phyloP scores from a whole-genome alignment of 2,113 vertebrate species.

The Smithornis capensis region DNA sequence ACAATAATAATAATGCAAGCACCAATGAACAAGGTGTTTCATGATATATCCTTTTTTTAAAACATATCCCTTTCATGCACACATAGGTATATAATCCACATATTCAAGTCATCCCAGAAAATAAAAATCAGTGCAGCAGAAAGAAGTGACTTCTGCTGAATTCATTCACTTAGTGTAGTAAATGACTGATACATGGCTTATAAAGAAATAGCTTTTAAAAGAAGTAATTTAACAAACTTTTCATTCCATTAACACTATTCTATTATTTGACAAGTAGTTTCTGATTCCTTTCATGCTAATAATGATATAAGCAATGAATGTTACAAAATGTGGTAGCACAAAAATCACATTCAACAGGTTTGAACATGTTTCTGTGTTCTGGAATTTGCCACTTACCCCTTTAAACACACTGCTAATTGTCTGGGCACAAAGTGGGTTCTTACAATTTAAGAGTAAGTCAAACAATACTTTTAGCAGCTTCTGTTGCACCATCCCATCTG shows the following conservation, averaged over 20 bases:
- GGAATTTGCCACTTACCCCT: constrained; percentile 76
- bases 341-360: background rate
- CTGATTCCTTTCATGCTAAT: background rate
- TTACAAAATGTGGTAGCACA: background rate
- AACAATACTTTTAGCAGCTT: constrained; percentile 84
- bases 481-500: constrained; percentile 83
- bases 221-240: background rate
- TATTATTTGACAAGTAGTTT: background rate
- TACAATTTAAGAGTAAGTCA: constrained; percentile 83
- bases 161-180: background rate
- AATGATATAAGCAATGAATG: background rate
- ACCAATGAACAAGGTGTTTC: background rate
- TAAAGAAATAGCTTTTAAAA: background rate
- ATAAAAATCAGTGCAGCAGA: background rate
- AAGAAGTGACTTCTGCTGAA: background rate
- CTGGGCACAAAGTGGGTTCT: constrained; percentile 77
- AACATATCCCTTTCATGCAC: background rate
- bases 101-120: background rate
- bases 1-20: background rate
- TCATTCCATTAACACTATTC: background rate
- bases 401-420: constrained; percentile 87
- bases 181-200: background rate
- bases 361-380: background rate
- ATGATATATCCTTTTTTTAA: background rate
- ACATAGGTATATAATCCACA: background rate